Evolutionary conservation across 2,797 vertebrate species (phyloP), one percentile per base, ranked within the genome.

Genomic region (Toxotes lorentzi): DNA sequence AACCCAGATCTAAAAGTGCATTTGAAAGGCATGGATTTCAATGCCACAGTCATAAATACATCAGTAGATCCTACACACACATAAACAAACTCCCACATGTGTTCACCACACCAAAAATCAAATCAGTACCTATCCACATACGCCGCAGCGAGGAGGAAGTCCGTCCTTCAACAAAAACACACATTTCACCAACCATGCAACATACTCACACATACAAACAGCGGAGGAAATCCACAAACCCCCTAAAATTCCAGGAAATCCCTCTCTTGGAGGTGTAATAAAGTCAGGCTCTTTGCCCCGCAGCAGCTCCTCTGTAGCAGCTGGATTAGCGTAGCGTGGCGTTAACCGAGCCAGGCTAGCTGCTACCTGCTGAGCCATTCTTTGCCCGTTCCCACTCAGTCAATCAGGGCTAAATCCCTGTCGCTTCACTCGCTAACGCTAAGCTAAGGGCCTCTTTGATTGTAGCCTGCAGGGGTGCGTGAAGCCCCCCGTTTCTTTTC

Each of bases 361-460:
- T 59, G 83, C 86, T 89, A 89, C 93, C 92, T 90, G 91, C 92
- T 90, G 92, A 78, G 91, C 78, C 86, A 72, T 91, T 92, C 90
- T 92, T 80, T 45, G 30, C 71, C 70, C 34, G 11, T 45, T 82
- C 86, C 85, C 77, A 76, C 85, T 89, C 86, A 76, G 77, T 92
- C 92, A 90, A 90, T 92, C 88, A 84, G 62, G 73, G 47, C 73
- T 84, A 89, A 93, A 88, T 91, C 90, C 89, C 60, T 76, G 84
- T 76, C 81, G 85, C 89, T 89, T 85, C 89, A 82, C 73, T 83
- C 72, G 58, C 85, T 87, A 85, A 88, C 43, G 70, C 71, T 86
- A 78, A 92, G 84, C 89, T 86, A 85, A 90, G 82, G 84, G 73
- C 78, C 80, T 89, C 81, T 92, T 90, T 92, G 91, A 93, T 91